A percentile compares a stretch with the other conserved stretches of the same genome.
Conservation (phyloP, 2,888 invertebrate genomes). For the Philereme vetulata region DNA sequence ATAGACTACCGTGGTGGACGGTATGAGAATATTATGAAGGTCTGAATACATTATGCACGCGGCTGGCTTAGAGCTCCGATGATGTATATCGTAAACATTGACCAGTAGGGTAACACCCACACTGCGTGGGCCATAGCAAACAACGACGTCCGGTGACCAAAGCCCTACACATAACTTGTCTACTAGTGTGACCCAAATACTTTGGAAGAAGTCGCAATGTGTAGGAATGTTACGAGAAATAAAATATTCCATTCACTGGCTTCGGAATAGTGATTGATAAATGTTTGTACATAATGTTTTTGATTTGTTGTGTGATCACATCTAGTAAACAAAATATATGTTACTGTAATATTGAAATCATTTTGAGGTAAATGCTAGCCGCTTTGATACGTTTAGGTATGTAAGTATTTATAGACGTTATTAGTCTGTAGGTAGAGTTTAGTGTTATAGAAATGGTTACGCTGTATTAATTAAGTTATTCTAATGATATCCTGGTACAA, state of each 20-base stretch:
- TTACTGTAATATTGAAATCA: background rate
- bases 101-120: conserved; percentile 36
- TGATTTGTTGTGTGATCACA: background rate
- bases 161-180: conserved; percentile 55
- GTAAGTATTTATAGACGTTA: too few species aligned
- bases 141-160: conserved; percentile 73
- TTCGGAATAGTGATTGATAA: conserved; percentile 10
- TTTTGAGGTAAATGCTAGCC: background rate
- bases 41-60: conserved; percentile 25
- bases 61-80: conserved; percentile 27
- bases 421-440: background rate
- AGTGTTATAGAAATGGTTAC: background rate
- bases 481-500: conserved; percentile 40
- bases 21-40: conserved; percentile 19
- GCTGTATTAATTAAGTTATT: conserved; percentile 24
- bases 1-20: conserved; percentile 7
- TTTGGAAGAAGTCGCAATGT: conserved; percentile 36
- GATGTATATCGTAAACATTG: conserved; percentile 38
- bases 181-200: conserved; percentile 54
- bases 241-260: conserved; percentile 19
- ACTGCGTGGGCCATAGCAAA: conserved; percentile 71
- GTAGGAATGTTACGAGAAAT: conserved; percentile 38
- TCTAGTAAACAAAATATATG: too few species aligned
- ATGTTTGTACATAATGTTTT: background rate
- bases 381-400: background rate